Evolutionary conservation across 2,797 vertebrate species (phyloP).

Genomic region (Aselliscus stoliczkanus): DNA sequence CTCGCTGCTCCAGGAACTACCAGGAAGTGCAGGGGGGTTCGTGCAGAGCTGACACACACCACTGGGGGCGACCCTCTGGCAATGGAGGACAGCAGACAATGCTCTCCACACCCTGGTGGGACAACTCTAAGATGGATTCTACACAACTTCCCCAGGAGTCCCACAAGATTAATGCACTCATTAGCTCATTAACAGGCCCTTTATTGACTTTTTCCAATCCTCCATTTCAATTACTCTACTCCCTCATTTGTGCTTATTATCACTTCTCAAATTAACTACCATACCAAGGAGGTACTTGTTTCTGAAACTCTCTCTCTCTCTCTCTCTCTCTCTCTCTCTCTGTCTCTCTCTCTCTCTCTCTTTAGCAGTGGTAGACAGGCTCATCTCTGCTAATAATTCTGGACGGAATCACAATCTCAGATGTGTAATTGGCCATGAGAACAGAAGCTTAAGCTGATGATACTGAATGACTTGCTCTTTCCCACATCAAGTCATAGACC

Average conservation of each 20-base stretch:
- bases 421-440: neutral
- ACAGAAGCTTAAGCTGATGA: neutral
- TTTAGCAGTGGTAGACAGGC: neutral
- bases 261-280: neutral
- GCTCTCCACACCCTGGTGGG: too few relatives aligned
- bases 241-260: neutral
- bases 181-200: neutral
- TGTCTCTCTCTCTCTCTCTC: too few relatives aligned
- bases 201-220: neutral
- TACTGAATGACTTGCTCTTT: neutral
- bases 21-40: neutral
- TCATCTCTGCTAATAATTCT: neutral
- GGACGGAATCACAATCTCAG: neutral
- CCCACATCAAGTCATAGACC: neutral
- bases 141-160: neutral
- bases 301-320: neutral
- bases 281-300: neutral
- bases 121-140: neutral
- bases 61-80: neutral
- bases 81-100: neutral
- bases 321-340: too few relatives aligned
- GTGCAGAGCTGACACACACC: rapidly evolving
- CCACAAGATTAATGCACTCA: neutral
- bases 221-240: neutral
- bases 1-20: neutral